Evolutionary conservation across 2,888 invertebrate genomes (phyloP).

Genomic region (Rambutsinella grinnellia): DNA sequence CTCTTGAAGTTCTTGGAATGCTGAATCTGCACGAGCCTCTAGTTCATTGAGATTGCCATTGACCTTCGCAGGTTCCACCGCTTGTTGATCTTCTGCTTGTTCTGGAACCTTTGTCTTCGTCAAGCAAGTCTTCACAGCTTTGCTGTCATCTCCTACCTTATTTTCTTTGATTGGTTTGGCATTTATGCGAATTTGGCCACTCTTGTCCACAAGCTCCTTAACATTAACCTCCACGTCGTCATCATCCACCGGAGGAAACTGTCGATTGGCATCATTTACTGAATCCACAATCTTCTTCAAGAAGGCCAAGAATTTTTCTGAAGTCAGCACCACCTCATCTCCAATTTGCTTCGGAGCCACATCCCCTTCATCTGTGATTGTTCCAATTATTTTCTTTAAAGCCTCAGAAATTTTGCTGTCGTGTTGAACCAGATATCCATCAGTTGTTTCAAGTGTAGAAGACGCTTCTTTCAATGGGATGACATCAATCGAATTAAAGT

Average conservation of each 20-base stretch:
- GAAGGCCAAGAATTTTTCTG: neutral
- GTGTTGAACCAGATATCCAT: neutral
- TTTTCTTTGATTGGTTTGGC: no score
- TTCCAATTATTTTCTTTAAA: neutral
- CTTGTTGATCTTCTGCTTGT: no score
- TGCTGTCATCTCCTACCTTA: no score
- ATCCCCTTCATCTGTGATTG: constrained; percentile 6
- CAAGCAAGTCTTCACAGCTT: no score
- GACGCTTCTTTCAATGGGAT: neutral
- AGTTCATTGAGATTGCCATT: no score
- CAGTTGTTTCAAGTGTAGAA: neutral
- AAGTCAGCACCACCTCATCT: neutral
- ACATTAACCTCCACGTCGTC: neutral
- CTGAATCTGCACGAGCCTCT: no score
- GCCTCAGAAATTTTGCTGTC: neutral
- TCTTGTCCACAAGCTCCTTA: no score
- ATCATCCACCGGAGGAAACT: neutral
- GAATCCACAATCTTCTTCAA: neutral
- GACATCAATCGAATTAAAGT: constrained; percentile 1
- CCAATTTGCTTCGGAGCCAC: neutral
- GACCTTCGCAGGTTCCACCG: no score
- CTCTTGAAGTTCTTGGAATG: no score
- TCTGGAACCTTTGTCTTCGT: no score
- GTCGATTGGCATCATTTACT: neutral
- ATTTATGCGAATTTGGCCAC: no score